phyloP scores from a whole-genome alignment of 2,113 vertebrate species.

The Cervus canadensis region DNA sequence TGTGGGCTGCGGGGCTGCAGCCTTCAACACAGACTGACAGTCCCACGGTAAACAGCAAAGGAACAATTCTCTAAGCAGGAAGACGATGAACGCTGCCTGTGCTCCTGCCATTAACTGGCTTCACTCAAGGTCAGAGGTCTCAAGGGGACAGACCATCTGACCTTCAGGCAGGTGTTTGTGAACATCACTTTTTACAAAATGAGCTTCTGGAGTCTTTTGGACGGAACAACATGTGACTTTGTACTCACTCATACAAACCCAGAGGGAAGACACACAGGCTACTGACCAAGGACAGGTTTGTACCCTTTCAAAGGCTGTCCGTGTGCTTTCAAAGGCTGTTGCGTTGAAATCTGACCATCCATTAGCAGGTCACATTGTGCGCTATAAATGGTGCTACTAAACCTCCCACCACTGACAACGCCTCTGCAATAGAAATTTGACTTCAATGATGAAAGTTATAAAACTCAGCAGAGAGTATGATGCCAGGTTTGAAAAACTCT shows the following conservation, averaged over 20 bases:
- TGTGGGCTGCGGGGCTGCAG: fast-evolving
- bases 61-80: background rate
- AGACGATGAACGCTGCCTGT: fast-evolving
- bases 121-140: background rate
- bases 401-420: fast-evolving
- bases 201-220: background rate
- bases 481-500: background rate
- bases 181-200: background rate
- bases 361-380: fast-evolving
- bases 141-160: fast-evolving
- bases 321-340: background rate
- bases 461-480: background rate
- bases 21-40: background rate
- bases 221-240: background rate
- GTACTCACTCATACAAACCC: background rate
- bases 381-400: background rate
- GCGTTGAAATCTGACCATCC: background rate
- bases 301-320: background rate
- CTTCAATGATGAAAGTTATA: background rate
- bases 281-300: background rate
- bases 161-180: background rate
- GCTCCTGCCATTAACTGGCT: background rate
- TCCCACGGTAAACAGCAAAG: background rate
- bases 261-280: background rate
- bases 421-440: background rate